Conservation (phyloP, 2,888 invertebrate genomes). For the Cacoxenus indagator region DNA sequence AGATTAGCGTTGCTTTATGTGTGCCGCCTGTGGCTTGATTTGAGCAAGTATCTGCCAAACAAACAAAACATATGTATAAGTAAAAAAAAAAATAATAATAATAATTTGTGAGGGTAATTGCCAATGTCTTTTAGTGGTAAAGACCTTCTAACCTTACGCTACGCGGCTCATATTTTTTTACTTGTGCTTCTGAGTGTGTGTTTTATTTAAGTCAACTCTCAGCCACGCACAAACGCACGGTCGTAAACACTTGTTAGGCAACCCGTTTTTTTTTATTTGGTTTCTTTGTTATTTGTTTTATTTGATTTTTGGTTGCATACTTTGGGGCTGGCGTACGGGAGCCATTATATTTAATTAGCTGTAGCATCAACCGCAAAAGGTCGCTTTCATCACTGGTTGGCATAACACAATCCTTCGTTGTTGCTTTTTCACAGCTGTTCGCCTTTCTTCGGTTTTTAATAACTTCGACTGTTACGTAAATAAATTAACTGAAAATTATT, state of each 20-base stretch:
- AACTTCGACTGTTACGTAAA: conserved; percentile 20
- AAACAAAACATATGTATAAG: conserved; percentile 38
- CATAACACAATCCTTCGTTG: conserved; percentile 40
- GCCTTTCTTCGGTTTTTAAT: background rate
- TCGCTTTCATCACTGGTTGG: background rate
- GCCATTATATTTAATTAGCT: conserved; percentile 55
- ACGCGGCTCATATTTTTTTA: background rate
- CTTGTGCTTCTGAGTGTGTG: conserved; percentile 36
- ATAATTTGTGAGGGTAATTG: conserved; percentile 55
- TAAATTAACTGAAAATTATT: conserved; percentile 48
- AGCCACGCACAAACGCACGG: conserved; percentile 16
- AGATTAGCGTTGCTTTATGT: conserved; percentile 17
- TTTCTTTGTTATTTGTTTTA: conserved; percentile 25
- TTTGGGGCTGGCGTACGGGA: conserved; percentile 29
- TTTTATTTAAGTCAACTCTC: conserved; percentile 41
- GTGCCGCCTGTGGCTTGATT: no score
- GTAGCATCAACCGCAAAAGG: conserved; percentile 15
- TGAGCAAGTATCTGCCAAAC: no score
- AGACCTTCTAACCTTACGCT: background rate
- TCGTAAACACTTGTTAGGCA: conserved; percentile 14
- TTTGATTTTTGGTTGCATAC: conserved; percentile 30
- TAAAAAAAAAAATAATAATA: background rate
- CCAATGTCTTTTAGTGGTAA: conserved; percentile 42
- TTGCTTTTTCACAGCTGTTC: background rate
- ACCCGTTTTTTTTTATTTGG: conserved; percentile 21